Conservation (phyloP, 2,797 vertebrate species). For the Merluccius polli region DNA sequence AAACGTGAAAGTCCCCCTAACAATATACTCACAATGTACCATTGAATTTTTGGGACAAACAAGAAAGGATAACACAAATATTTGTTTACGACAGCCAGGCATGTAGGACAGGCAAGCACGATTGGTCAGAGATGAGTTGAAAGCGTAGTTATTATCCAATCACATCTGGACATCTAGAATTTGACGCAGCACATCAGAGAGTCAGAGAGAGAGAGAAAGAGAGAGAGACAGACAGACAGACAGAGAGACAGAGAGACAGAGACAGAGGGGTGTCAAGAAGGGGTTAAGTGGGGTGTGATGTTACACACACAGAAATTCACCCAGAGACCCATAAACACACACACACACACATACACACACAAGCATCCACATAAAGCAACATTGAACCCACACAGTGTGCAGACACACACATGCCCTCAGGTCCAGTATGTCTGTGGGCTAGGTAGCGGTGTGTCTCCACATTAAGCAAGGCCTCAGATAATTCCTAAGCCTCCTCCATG, state of each 20-base stretch:
- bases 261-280: conserved; percentile 57
- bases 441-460: conserved; percentile 78
- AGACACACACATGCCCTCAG: conserved; percentile 34
- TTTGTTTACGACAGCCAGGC: no score
- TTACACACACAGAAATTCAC: conserved; percentile 18
- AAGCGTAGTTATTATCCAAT: no score
- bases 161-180: no score
- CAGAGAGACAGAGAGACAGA: no score
- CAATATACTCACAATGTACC: no score
- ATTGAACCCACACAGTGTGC: neutral
- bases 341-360: conserved; percentile 35
- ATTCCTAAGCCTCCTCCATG: conserved; percentile 95
- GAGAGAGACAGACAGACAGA: no score
- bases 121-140: no score
- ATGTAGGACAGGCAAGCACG: no score
- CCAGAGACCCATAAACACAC: conserved; percentile 1
- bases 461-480: conserved; percentile 91
- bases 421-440: conserved; percentile 57
- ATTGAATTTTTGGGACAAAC: no score
- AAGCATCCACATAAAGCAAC: conserved; percentile 3
- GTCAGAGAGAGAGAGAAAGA: conserved; percentile 7
- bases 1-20: no score
- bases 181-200: no score
- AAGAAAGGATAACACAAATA: no score
- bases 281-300: conserved; percentile 63